Evolutionary conservation across 2,797 vertebrate species (phyloP).

Genomic region (Natrix natrix): DNA sequence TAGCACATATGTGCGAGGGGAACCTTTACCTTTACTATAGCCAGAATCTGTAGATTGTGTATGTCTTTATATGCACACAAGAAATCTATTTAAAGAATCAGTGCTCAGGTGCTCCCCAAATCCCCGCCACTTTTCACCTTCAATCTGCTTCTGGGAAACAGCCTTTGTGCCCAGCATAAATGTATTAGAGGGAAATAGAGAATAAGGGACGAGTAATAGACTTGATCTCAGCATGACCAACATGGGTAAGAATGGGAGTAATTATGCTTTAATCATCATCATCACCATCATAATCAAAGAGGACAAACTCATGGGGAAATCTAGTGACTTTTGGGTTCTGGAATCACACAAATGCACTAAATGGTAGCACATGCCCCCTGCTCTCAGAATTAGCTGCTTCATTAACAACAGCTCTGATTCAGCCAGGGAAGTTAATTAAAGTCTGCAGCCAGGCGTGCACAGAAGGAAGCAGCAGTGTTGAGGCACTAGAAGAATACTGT

Average conservation of each 20-base stretch:
- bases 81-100: neutral
- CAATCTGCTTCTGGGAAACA: neutral
- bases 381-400: conserved; percentile 60
- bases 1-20: too few relatives aligned
- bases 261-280: conserved; percentile 30
- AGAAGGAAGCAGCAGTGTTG: conserved; percentile 18
- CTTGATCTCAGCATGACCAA: conserved; percentile 14
- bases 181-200: neutral
- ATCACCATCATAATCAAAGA: conserved; percentile 24
- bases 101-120: neutral
- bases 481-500: neutral
- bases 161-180: neutral
- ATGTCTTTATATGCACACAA: neutral
- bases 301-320: conserved; percentile 26
- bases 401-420: conserved; percentile 58
- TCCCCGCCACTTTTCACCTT: neutral
- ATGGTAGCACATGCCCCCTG: conserved; percentile 47
- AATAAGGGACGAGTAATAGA: neutral
- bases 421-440: conserved; percentile 68
- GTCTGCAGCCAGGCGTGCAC: conserved; percentile 41
- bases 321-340: neutral
- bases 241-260: neutral
- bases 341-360: conserved; percentile 34
- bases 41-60: neutral
- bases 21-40: too few relatives aligned